These are phyloP conservation scores for Tubulanus polymorphus DNA, from an alignment of 2,888 invertebrate species.

Conservation along the genomic window DNA sequence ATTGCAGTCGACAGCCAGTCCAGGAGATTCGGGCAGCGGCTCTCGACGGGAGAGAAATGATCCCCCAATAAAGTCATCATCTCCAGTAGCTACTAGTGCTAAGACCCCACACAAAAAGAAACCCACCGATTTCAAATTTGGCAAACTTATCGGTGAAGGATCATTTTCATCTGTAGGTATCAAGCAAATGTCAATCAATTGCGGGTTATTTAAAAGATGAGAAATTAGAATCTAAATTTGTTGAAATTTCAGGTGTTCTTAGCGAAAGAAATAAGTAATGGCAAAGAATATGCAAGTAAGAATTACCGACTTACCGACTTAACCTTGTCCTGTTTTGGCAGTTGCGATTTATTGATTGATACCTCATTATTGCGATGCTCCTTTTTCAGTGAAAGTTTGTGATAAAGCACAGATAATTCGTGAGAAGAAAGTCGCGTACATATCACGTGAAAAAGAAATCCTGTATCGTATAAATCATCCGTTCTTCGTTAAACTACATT, in stretches of 20 bases:
- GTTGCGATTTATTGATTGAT: background rate
- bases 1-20: too few species aligned
- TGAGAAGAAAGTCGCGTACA: conserved; percentile 89
- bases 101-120: conserved; percentile 60
- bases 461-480: conserved; percentile 72
- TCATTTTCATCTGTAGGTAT: conserved; percentile 83
- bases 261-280: conserved; percentile 84
- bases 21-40: too few species aligned
- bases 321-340: background rate
- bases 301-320: background rate
- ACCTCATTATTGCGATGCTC: background rate
- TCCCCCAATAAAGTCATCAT: too few species aligned
- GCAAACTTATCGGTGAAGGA: conserved; percentile 93
- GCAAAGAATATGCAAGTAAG: conserved; percentile 92
- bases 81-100: background rate
- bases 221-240: too few species aligned
- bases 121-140: conserved; percentile 89
- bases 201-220: background rate
- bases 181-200: background rate
- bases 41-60: too few species aligned
- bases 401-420: conserved; percentile 89
- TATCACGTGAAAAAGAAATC: conserved; percentile 91
- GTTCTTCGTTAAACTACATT: conserved; percentile 89
- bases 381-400: conserved; percentile 87
- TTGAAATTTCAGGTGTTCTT: conserved; percentile 67